Percentiles rank a stretch among this genome's conserved stretches.
Conservation (phyloP, 2,888 invertebrate species). For the Phytoseiulus persimilis region DNA sequence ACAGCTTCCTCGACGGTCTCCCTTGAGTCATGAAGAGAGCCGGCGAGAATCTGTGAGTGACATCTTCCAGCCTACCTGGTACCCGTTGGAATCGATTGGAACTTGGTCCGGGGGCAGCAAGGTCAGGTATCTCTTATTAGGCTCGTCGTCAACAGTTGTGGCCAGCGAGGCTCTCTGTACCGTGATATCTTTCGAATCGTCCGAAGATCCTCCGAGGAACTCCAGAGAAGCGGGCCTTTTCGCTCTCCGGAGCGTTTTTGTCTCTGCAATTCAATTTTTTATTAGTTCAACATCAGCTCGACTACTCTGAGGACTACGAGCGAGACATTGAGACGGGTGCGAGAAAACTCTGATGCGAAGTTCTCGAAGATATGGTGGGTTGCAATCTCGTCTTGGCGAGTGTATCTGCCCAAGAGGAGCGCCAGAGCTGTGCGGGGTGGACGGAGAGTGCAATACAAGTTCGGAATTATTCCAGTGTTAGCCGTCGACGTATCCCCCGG, state of each 20-base stretch:
- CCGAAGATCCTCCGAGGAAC: background rate
- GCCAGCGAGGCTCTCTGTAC: background rate
- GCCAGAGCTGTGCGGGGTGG: no score
- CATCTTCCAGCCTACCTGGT: background rate
- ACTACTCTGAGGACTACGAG: background rate
- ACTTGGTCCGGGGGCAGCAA: background rate
- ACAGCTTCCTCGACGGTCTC: no score
- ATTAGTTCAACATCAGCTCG: background rate
- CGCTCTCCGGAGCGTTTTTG: background rate
- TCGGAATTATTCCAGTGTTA: no score
- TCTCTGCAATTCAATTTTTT: background rate
- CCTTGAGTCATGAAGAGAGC: background rate
- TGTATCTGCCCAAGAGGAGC: no score
- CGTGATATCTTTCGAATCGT: background rate
- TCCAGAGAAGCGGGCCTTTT: background rate
- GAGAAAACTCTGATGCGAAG: no score
- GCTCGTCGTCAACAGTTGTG: background rate
- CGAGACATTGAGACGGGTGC: background rate
- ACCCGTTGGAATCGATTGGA: background rate
- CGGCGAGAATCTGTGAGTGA: background rate
- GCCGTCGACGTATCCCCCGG: no score
- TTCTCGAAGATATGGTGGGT: no score
- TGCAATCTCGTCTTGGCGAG: no score
- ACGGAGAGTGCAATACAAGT: no score
- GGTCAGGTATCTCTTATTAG: background rate